A percentile compares a stretch with the other conserved stretches of the same genome.
Evolutionary conservation across 2,888 invertebrate genomes (phyloP).

Genomic region (Caenorhabditis sinica): DNA sequence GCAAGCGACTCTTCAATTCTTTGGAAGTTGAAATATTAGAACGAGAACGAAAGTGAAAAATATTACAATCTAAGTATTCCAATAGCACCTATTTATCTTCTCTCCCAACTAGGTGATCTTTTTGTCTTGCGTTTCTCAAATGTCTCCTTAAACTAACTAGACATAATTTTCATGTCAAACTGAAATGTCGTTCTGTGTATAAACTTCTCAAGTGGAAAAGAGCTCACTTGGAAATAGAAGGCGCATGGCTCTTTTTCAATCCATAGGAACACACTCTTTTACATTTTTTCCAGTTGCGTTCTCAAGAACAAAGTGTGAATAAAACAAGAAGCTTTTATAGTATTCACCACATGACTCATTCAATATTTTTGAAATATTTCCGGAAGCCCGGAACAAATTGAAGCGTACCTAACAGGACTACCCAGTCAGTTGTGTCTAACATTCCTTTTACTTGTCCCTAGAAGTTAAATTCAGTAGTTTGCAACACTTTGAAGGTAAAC

Average conservation of each 20-base stretch:
- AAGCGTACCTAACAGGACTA: too few relatives aligned
- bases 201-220: slow-evolving; percentile 25
- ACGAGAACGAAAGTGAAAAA: too few relatives aligned
- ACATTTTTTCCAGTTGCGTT: background rate
- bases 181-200: background rate
- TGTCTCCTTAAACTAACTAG: background rate
- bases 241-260: background rate
- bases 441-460: too few relatives aligned
- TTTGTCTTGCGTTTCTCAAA: background rate
- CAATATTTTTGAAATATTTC: too few relatives aligned
- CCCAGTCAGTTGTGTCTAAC: too few relatives aligned
- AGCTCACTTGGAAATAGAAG: background rate
- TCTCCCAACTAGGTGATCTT: background rate
- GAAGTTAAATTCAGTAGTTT: too few relatives aligned
- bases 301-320: background rate
- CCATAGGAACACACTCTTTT: background rate
- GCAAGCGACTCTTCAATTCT: too few relatives aligned
- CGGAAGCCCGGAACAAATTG: too few relatives aligned
- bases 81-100: background rate
- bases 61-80: too few relatives aligned
- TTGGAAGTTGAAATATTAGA: too few relatives aligned
- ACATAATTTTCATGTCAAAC: slow-evolving; percentile 42
- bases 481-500: too few relatives aligned
- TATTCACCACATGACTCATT: too few relatives aligned
- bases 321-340: background rate